These are phyloP conservation scores for Pseudeuparius sepicola DNA, from an alignment of 2,888 invertebrate species.

Conservation along the genomic window DNA sequence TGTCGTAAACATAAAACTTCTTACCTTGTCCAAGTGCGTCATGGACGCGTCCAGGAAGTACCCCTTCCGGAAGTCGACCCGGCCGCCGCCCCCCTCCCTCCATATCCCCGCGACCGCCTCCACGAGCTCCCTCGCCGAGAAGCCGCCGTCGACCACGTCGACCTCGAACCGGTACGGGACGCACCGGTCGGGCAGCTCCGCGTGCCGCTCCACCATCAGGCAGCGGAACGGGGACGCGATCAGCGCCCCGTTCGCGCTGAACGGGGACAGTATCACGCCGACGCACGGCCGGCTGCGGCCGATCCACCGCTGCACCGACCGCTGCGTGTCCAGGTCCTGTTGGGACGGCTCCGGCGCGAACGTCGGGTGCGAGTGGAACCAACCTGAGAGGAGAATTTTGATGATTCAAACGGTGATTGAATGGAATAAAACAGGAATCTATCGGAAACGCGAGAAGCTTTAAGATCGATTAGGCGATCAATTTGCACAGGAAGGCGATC, in stretches of 20 bases:
- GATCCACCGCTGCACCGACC: slow-evolving; percentile 47
- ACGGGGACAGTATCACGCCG: slow-evolving; percentile 57
- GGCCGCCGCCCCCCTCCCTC: slow-evolving; percentile 29
- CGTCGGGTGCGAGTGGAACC: slow-evolving; percentile 72
- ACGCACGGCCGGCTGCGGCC: slow-evolving; percentile 48
- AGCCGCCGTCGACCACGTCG: slow-evolving; percentile 36
- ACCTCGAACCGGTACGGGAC: slow-evolving; percentile 46
- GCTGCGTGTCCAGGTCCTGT: slow-evolving; percentile 57
- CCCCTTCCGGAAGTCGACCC: slow-evolving; percentile 37
- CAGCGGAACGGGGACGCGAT: slow-evolving; percentile 47
- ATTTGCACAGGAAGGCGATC: too few relatives aligned
- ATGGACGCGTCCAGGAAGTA: slow-evolving; percentile 44
- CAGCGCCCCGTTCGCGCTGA: slow-evolving; percentile 44
- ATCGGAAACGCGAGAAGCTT: too few relatives aligned
- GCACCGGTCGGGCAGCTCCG: slow-evolving; percentile 34
- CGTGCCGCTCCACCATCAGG: slow-evolving; percentile 42
- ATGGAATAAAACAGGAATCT: too few relatives aligned
- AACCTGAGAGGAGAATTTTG: slow-evolving; percentile 44
- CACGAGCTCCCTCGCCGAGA: slow-evolving; percentile 36
- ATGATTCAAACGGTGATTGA: too few relatives aligned
- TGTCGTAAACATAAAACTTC: slow-evolving; percentile 10
- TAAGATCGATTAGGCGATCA: too few relatives aligned
- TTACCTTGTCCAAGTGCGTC: slow-evolving; percentile 48
- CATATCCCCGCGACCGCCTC: slow-evolving; percentile 35
- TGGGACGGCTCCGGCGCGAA: slow-evolving; percentile 62